Conservation (phyloP, 1,140 invertebrate species). For the Anagrus nilaparvatae region DNA sequence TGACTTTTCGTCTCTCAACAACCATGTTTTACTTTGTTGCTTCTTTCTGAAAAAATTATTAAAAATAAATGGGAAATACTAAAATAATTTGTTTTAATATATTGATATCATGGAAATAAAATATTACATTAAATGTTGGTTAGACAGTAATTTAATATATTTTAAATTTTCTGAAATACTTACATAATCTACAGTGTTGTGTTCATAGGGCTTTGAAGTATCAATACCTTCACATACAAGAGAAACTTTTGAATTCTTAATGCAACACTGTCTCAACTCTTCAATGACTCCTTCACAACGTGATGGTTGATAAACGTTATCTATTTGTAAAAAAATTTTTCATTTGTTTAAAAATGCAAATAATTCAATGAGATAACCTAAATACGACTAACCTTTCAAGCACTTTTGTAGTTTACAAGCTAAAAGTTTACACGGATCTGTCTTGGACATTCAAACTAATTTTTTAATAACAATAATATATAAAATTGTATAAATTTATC, state of each 20-base stretch:
- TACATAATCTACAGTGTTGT: constrained; percentile 39
- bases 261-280: constrained; percentile 53
- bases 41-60: constrained; percentile 23
- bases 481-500: no score
- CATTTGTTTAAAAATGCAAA: neutral
- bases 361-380: constrained; percentile 11
- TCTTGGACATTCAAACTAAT: constrained; percentile 24
- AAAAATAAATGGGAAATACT: constrained; percentile 1
- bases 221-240: constrained; percentile 57
- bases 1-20: neutral
- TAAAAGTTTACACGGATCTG: constrained; percentile 62
- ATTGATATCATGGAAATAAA: no score
- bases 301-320: constrained; percentile 56
- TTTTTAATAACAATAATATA: no score
- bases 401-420: constrained; percentile 70
- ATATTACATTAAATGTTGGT: no score
- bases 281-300: constrained; percentile 51
- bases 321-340: constrained; percentile 33
- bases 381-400: constrained; percentile 51
- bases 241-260: constrained; percentile 47
- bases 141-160: constrained; percentile 12
- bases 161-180: constrained; percentile 24
- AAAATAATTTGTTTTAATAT: no score
- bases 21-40: constrained; percentile 26
- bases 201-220: constrained; percentile 39